Evolutionary conservation across 2,888 invertebrate genomes (phyloP), one percentile per base, ranked within the genome.

Genomic region (Ecliptopera silaceata): DNA sequence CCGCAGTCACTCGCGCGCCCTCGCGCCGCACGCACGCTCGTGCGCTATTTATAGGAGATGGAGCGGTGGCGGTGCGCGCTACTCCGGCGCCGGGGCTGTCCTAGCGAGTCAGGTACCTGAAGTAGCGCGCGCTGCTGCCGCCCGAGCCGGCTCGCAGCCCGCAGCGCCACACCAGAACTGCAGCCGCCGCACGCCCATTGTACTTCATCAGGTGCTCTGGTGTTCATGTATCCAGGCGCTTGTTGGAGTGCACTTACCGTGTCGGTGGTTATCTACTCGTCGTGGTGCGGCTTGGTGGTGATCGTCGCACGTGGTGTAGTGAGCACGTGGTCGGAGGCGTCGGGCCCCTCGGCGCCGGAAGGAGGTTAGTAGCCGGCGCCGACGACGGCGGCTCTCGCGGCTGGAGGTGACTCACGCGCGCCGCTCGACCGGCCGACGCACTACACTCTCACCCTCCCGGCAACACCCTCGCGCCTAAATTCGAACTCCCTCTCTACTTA

Each of bases 171-270:
- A 54, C 53, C 61, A 70, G 75, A 59, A 59, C 36, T 47, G 58
- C 79, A 80, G 88, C 93, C 95, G 96, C 95, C 95, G 95, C 96
- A 96, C 96, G 97, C 96, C 96, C 96, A 97, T 97, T 97, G 97
- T 97, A 97, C 97, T 97, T 97, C 97, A 97, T 97, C 97, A 97
- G 97, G 97, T 97, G 97, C 97, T 97, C 97, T 97, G 97, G 97
- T 97, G 94, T 93, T 93, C 86, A 91, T 82, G 83, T 93, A 94
- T 96, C 97, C 97, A 97, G 97, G 97, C 97, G 97, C 96, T 97
- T 97, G 97, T 96, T 97, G 97, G 97, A 97, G 97, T 97, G 96
- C 97, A 97, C 96, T 96, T 96, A 96, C 96, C 96, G 95, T 96
- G 96, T 88, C 94, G 94, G 92, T 93, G 92, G 91, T 80, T 79